Base-by-base conservation (phyloP, 2,113 vertebrate genomes). In the Oryzias melastigma region DNA sequence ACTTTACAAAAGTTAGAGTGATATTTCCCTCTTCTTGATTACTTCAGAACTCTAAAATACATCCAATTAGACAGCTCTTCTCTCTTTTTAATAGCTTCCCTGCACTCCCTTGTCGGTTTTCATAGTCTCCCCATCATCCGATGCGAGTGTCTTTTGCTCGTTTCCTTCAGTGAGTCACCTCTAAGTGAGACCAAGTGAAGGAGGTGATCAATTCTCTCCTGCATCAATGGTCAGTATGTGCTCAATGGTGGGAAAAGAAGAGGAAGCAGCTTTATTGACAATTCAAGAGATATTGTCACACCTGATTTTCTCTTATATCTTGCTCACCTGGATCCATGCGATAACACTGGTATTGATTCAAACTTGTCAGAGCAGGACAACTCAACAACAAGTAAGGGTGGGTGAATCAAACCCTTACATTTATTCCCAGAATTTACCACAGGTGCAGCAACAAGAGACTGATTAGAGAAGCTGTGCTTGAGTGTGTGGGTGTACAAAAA, bases 231-330 rank as follows among this genome's bases (percentile, higher is more conserved):
- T 86, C 85, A 72, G 85, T 87, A 75, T 41, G 18, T 43, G 70
- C 75, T 81, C 79, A 40, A 75, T 75, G 52, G 70, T 47, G 50
- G 62, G 64, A 78, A 66, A 73, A 63, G 65, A 65, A 86, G 80
- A 83, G 65, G 69, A 66, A 69, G 48, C 66, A 65, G 73, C 74
- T 68, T 45, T 47, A 76, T 81, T 72, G 81, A 83, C 85, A 81
- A 87, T 67, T 27, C 60, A 85, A 48, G 78, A 78, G 69, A 78
- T 79, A 64, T 68, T 87, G 87, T 89, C 88, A 87, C 78, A 78
- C 60, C 71, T 85, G 79, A 86, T 87, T 78, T 82, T 63, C 77
- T 65, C 71, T 73, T 79, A 87, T 69, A 52, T 62, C 82, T 81
- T 74, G 61, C 79, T 88, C 83, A 84, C 82, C 76, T 78, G 65